phyloP scores from a whole-genome alignment of 2,888 invertebrate genomes.

The Chirona hameri region DNA sequence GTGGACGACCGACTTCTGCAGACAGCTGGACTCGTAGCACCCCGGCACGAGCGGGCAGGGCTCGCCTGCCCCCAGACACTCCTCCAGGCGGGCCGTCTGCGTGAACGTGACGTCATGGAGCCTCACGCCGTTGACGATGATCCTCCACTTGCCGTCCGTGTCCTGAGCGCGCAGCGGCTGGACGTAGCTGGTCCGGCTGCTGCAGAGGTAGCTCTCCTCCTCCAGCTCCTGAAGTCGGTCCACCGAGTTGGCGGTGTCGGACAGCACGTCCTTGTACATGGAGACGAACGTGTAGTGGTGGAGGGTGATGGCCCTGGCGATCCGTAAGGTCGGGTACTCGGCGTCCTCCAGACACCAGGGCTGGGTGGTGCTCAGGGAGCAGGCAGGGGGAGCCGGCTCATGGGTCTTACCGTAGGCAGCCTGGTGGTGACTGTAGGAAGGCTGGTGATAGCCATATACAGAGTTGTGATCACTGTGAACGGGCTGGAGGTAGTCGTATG shows the following conservation, averaged over 20 bases:
- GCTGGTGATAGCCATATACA: no score
- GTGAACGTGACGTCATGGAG: slow-evolving; percentile 38
- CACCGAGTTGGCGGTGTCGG: slow-evolving; percentile 39
- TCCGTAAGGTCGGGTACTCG: slow-evolving; percentile 38
- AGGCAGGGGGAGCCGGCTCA: slow-evolving; percentile 25
- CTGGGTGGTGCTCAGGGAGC: slow-evolving; percentile 33
- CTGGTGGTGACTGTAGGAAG: no score
- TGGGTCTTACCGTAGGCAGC: slow-evolving; percentile 1
- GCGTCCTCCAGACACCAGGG: slow-evolving; percentile 35
- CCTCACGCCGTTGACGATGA: background rate
- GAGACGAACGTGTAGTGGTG: slow-evolving; percentile 38
- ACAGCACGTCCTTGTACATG: slow-evolving; percentile 39
- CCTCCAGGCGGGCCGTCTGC: slow-evolving; percentile 40
- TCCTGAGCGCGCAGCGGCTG: no score
- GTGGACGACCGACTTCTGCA: slow-evolving; percentile 40
- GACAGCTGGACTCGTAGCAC: slow-evolving; percentile 40
- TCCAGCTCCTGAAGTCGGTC: slow-evolving; percentile 34
- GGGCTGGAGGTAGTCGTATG: no score
- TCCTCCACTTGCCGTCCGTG: background rate
- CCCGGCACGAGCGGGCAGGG: slow-evolving; percentile 39
- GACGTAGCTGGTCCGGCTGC: background rate
- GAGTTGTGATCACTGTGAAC: no score
- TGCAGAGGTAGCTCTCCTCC: background rate
- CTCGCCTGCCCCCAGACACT: slow-evolving; percentile 35
- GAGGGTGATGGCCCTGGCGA: slow-evolving; percentile 37